Conservation (phyloP, 2,113 vertebrate species). For the Shinisaurus crocodilurus region DNA sequence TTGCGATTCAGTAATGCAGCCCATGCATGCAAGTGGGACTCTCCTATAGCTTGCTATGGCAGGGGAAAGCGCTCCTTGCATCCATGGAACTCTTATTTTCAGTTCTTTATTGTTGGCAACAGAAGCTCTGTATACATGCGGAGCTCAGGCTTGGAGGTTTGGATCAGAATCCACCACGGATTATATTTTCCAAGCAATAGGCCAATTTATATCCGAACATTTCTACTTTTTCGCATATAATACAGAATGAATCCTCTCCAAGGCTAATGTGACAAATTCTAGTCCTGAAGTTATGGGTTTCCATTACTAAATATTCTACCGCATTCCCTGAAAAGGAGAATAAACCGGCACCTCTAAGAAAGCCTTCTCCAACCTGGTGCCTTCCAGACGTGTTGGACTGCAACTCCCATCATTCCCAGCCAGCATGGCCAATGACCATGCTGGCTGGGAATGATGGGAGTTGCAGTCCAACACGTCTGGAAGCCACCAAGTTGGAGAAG, state of each 20-base stretch:
- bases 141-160: neutral
- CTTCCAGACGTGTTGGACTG: no score
- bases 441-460: no score
- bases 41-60: neutral
- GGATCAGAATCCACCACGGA: neutral
- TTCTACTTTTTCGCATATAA: neutral
- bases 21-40: neutral
- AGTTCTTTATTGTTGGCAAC: neutral
- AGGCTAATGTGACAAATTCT: constrained; percentile 60
- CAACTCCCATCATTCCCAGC: no score
- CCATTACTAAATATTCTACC: constrained; percentile 62
- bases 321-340: constrained; percentile 72
- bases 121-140: neutral
- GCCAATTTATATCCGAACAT: neutral
- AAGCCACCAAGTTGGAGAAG: no score
- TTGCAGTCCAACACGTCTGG: no score
- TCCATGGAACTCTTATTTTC: neutral
- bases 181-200: neutral
- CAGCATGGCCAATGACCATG: no score
- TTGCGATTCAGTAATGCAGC: neutral
- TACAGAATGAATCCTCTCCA: neutral
- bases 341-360: constrained; percentile 59
- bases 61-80: neutral
- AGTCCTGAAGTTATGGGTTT: constrained; percentile 75
- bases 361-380: no score